Base-by-base conservation (phyloP, 2,113 vertebrate genomes). In the Vanacampus margaritifer region DNA sequence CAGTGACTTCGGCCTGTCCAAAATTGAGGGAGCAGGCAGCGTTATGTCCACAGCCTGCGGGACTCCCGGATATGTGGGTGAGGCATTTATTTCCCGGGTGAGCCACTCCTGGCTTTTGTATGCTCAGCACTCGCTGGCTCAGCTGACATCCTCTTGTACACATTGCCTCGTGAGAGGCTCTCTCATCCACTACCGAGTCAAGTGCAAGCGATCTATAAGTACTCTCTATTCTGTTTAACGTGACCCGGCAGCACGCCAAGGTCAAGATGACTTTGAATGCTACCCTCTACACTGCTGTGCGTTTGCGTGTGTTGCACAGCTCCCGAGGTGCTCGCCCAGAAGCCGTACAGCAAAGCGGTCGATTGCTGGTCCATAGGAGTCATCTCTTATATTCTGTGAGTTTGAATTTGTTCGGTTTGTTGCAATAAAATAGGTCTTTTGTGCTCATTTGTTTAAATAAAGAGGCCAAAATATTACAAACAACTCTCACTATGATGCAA, bases 351-450 rank as follows among this genome's bases (percentile, higher is more conserved):
- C 90, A 99, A 99, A 87, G 97, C 96, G 0, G 97, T 98, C 81
- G 96, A 98, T 81, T 99, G 96, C 89, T 99, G 97, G 97, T 99
- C 97, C 69, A 98, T 98, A 1, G 97, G 96, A 58, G 96, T 98
- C 71, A 99, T 99, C 5, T 95, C 97, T 67, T 99, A 99, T 69
- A 98, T 98, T 69, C 87, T 99, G 96, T 98, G 86, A 79, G 97
- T 94, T 16, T 8, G 58, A 10, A 61, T 36, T 28, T 46, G 4
- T 17, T n/a, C 45, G 24, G 10, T 54, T 54, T 24, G 12, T 54
- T 26, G 24, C 23, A 54, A 54, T 54, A 26, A 54, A 3, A 17
- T 14, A 9, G 14, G 26, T 54, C n/a, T n/a, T n/a, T n/a, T n/a
- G n/a, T 51, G 48, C 2, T 26, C 3, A 51, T 51, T 51, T 23